Percentiles rank a stretch among this genome's conserved stretches.
phyloP scores from a whole-genome alignment of 2,113 vertebrate species.

The pig (Sus scrofa) region T2T-Sscrofa CM000812.6:162936501-162937000 shows the following conservation, averaged over 20 bases:
- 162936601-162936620: conserved; percentile 17
- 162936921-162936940: not conserved
- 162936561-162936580: not conserved
- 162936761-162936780: not conserved
- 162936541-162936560: not conserved
- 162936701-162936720: conserved; percentile 79
- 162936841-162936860: not conserved
- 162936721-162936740: conserved; percentile 27
- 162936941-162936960: not conserved
- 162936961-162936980: not conserved
- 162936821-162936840: not conserved
- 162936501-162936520: not conserved
- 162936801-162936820: not conserved
- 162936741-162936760: conserved; percentile 48
- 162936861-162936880: fast-evolving
- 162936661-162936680: conserved; percentile 66
- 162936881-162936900: fast-evolving
- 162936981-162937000: not conserved
- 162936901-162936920: not conserved
- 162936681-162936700: conserved; percentile 76
- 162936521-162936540: not conserved
- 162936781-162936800: not conserved
- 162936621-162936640: conserved; percentile 28
- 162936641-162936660: conserved; percentile 66
- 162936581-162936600: conserved; percentile 10